Evolutionary conservation across 2,113 vertebrate species (phyloP), one percentile per base, ranked within the genome.

Genomic region (Neolamprologus falcicula): DNA sequence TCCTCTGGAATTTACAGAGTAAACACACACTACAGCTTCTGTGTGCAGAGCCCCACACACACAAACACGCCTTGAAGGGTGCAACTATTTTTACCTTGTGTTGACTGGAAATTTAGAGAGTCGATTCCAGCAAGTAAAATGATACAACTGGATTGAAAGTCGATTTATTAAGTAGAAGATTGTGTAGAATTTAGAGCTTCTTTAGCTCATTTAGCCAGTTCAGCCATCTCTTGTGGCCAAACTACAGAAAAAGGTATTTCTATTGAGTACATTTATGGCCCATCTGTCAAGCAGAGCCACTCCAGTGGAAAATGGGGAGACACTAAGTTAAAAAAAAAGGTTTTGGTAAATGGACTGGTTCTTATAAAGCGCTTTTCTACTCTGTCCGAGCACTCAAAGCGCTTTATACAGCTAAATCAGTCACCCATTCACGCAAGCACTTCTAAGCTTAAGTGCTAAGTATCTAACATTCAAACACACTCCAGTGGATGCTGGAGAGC

Each of bases 1-100:
- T 89, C 82, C 84, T 37, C 42, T 82, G 94, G 93, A 95, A 95
- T 95, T 87, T 53, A 90, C 24, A 7, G 26, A 87, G 88, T 84
- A 94, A 95, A 95, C 85, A 90, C 9, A 84, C 26, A 82, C 19
- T 61, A 14, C 54, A 78, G 45, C 79, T 85, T 80, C 42, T 80
- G 76, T 13, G 42, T 50, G 71, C 42, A 19, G 37, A 26, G 14
- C 71, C 83, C 35, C 45, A 24, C 68, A 42, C 80, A 47, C 71
- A 55, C 76, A 87, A 42, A 80, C 55, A 42, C 79, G 2, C 79
- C 37, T 31, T 40, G 5, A 88, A 42, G 42, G 59, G 47, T 33
- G 33, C 16, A 50, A 9, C 31, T 45, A 5, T 50, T 19, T 61
- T 85, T 24, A 19, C 50, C 35, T 37, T 40, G 54, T 45, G 31